Percentiles rank a stretch among this genome's conserved stretches.
These are phyloP conservation scores for Amphiprion percula DNA, from an alignment of 2,113 vertebrate species.

Conservation along the genomic window DNA sequence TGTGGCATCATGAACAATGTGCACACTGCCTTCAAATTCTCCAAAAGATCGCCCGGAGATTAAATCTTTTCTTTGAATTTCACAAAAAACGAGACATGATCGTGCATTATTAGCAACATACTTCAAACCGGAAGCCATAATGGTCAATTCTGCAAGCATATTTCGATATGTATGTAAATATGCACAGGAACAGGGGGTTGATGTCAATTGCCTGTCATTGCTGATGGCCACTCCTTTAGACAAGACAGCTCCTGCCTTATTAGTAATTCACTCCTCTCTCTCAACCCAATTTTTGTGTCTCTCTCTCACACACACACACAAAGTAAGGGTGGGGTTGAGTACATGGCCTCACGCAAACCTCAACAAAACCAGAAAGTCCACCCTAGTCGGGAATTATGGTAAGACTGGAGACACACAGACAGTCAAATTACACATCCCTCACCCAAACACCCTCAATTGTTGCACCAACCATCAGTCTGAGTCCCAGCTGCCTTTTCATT, in stretches of 20 bases:
- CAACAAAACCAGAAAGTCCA: constrained; percentile 71
- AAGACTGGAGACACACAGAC: constrained; percentile 65
- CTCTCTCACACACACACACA: constrained; percentile 41
- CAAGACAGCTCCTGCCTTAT: constrained; percentile 56
- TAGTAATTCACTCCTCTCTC: constrained; percentile 48
- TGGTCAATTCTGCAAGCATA: constrained; percentile 7
- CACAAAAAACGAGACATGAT: neutral
- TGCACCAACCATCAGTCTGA: constrained; percentile 35
- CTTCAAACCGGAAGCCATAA: neutral
- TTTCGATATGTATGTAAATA: neutral
- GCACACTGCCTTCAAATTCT: neutral
- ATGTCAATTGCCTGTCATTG: constrained; percentile 38
- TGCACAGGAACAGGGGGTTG: neutral
- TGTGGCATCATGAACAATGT: constrained; percentile 8
- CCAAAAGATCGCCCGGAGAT: constrained; percentile 2
- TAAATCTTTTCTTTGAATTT: constrained; percentile 2
- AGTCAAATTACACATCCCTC: constrained; percentile 66
- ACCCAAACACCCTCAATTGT: constrained; percentile 57
- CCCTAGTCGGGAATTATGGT: constrained; percentile 47
- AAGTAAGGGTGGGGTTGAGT: constrained; percentile 41
- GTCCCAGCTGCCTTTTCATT: constrained; percentile 54
- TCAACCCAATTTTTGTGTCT: constrained; percentile 21
- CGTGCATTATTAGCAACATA: neutral
- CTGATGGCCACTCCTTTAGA: constrained; percentile 42
- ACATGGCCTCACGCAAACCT: constrained; percentile 56